Base-by-base conservation (phyloP, 2,888 invertebrate genomes). In the Platycheirus albimanus region DNA sequence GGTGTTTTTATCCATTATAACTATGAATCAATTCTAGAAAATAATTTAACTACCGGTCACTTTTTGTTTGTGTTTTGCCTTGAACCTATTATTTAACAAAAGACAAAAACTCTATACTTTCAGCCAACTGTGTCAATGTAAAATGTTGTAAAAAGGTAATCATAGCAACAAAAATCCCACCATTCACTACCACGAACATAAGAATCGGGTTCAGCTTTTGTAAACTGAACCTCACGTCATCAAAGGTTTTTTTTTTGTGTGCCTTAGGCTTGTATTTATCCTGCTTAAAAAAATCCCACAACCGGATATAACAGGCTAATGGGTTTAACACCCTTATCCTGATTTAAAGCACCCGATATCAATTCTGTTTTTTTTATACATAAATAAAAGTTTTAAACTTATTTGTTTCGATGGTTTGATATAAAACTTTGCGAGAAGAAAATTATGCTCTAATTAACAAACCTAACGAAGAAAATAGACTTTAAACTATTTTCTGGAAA, bases 201-300 rank as follows among this genome's bases (percentile, higher is more conserved):
- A 78, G 78, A 51, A 52, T 41, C 36, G 43, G 47, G 13, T 51
- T 47, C 51, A 56, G 67, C 79, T 63, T 79, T 79, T 79, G 79
- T 56, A 64, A 69, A 66, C 54, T 24, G 63, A 80, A 51, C 51
- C 13, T 33, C 8, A 36, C n/a, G n/a, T 15, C 15, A 33, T 2
- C 30, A 33, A 38, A 11, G 3, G 11, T 6, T 20, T 15, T 20
- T 36, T 13, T 13, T 43, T 56, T 38, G 3, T 10, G 20, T 54
- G 8, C 30, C 30, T 66, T 19, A 24, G 38, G 61, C 66, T 66
- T 51, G 24, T 19, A 66, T 77, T 71, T 64, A 64, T 56, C 43
- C 52, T 11, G 45, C 45, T 49, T 33, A 56, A 51, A 43, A 58
- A 43, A 77, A 78, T 47, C 70, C 70, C 77, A 71, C 77, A 70